Percentiles rank a stretch among this genome's conserved stretches.
Evolutionary conservation across 2,113 vertebrate species (phyloP).

Genomic region (Anas platyrhynchos): DNA sequence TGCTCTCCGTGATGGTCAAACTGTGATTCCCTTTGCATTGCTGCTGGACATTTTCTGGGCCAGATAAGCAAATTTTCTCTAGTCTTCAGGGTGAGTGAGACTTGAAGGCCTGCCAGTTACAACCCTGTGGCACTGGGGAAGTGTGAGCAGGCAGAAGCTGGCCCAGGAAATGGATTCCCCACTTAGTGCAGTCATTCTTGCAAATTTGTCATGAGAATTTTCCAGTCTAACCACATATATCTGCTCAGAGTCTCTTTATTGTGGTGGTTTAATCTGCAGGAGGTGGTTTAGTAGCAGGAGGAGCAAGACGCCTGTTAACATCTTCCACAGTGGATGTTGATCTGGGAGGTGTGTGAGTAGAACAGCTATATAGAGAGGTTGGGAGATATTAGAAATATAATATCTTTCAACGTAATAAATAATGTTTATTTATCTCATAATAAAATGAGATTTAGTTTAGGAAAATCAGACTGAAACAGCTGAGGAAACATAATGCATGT

Average conservation of each 20-base stretch:
- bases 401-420: too few relatives aligned
- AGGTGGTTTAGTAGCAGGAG: not conserved
- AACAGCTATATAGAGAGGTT: not conserved
- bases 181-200: not conserved
- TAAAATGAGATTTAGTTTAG: not conserved
- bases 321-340: not conserved
- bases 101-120: not conserved
- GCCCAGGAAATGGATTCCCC: not conserved
- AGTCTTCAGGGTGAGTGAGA: not conserved
- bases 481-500: not conserved
- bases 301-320: not conserved
- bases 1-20: not conserved
- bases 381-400: not conserved
- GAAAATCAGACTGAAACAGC: not conserved
- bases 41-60: not conserved
- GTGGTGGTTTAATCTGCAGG: not conserved
- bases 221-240: not conserved
- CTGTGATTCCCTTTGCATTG: not conserved
- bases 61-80: not conserved
- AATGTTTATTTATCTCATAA: not conserved
- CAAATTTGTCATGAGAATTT: conserved; percentile 28
- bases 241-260: not conserved
- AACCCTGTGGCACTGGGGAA: not conserved
- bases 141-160: not conserved
- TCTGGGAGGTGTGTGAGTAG: not conserved